Percentiles rank a stretch among this genome's conserved stretches.
These are phyloP conservation scores for Papilio gigon DNA, from an alignment of 2,888 invertebrate genomes.

Conservation along the genomic window DNA sequence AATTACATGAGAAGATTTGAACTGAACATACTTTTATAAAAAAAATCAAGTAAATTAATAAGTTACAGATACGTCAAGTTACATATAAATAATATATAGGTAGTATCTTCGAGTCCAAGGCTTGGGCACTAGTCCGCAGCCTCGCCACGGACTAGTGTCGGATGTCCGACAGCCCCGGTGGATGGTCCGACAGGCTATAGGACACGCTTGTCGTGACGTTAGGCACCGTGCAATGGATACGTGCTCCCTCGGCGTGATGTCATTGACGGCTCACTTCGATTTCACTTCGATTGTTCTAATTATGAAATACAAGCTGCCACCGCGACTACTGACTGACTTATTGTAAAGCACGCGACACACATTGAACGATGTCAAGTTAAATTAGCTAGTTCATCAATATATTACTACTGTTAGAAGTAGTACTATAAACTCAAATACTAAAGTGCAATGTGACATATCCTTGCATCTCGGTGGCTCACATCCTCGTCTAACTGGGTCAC, in stretches of 20 bases:
- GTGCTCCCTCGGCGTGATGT: conserved; percentile 7
- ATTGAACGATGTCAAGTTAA: too few relatives aligned
- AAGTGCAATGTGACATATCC: background rate
- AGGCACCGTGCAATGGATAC: conserved; percentile 31
- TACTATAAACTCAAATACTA: background rate
- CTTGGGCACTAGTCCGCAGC: conserved; percentile 1
- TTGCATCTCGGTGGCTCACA: background rate
- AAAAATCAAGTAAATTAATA: too few relatives aligned
- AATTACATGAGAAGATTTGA: too few relatives aligned
- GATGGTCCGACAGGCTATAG: background rate
- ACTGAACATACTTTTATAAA: background rate
- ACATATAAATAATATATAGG: too few relatives aligned
- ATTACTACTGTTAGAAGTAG: too few relatives aligned
- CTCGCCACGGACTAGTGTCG: background rate
- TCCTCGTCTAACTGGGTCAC: conserved; percentile 10
- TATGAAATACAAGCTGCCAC: background rate
- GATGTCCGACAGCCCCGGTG: conserved; percentile 11
- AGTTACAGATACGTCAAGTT: too few relatives aligned
- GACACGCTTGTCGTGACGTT: conserved; percentile 29
- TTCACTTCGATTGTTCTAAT: conserved; percentile 35
- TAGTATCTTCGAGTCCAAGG: background rate
- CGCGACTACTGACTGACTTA: too few relatives aligned
- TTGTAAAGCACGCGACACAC: too few relatives aligned
- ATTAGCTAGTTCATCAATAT: too few relatives aligned
- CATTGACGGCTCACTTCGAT: conserved; percentile 34